Evolutionary conservation across 2,888 invertebrate genomes (phyloP), one percentile per base, ranked within the genome.

Genomic region (Argyresthia goedartella): DNA sequence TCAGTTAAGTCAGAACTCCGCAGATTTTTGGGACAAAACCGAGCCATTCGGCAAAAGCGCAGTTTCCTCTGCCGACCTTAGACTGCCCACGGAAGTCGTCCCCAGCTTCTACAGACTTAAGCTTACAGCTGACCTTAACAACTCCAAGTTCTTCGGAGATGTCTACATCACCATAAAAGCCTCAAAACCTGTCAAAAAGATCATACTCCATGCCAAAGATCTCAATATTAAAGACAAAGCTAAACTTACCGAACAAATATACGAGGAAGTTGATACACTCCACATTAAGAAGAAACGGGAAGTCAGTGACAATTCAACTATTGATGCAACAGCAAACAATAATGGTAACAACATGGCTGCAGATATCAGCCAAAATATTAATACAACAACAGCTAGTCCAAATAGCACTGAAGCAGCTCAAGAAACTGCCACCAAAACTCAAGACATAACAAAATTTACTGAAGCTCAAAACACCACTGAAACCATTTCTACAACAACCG

Each of bases 21-120:
- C 61, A 34, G 75, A 76, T 39, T 80, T 76, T 54, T 85, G 85
- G 85, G 75, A 82, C 64, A 82, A 85, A 57, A 68, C 71, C 10
- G 77, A 79, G 56, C 76, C 81, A 1, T 85, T 82, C 57, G 77
- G 77, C 1, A 70, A 67, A 54, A 57, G 65, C 1, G 62, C 58
- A 15, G 47, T 59, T 13, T 73, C 73, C 0, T 71, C 80, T 4
- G 65, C 71, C 7, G 75, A 85, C 57, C 69, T 84, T 1, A 63
- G 84, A 33, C 75, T 90, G 9, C 88, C 89, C 11, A 67, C 72
- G 1, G 66, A 75, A 1, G 67, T 92, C 6, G 64, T 71, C 25
- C 92, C 92, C 7, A 76, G 71, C 50, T 81, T 76, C 52, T 93
- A 92, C 62, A 76, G 88, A 49, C 71, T 92, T 1, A 79, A 86